Base-by-base conservation (phyloP, 2,888 invertebrate genomes). In the Andrena dorsata region DNA sequence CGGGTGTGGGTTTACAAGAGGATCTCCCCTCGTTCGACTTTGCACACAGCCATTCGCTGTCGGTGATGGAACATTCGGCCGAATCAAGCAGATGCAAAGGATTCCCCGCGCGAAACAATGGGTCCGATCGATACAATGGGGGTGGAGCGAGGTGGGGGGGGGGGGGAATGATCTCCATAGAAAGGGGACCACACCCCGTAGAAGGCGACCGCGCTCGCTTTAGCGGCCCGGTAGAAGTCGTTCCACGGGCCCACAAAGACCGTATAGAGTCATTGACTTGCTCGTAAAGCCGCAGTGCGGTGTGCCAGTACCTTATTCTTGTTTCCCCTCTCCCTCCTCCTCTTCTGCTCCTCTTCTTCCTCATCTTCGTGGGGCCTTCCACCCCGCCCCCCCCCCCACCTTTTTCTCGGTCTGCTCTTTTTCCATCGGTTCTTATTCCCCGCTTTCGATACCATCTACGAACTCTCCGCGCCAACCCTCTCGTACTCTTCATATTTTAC, bases 371-470 rank as follows among this genome's bases (percentile, higher is more conserved):
- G 47, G n/a, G 53, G 35, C 35, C 32, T 13, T 71, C 69, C 53
- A 80, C 78, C 75, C 69, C 51, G 56, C 8, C 56, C 4, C 69
- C 69, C 80, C 30, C 30, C 6, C 30, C n/a, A n/a, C n/a, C 76
- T 68, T 82, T 85, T 77, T 76, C 83, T 86, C 68, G 73, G 76
- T 81, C 80, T 70, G 65, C 68, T 76, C 86, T 83, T 84, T 87
- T 84, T 85, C 84, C 83, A 84, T 84, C 75, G 87, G 86, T 86
- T 82, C 87, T 85, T 89, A 88, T 89, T 88, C 89, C 85, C 79
- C 82, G 76, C 80, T 87, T 83, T 81, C 90, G 91, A 90, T 88
- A 90, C 84, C 88, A 90, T 90, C 91, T 91, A 87, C 86, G 80
- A 88, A 80, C 83, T 76, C 83, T 76, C 74, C 80, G 71, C 77